phyloP scores from a whole-genome alignment of 2,113 vertebrate species.

The Callithrix jacchus region DNA sequence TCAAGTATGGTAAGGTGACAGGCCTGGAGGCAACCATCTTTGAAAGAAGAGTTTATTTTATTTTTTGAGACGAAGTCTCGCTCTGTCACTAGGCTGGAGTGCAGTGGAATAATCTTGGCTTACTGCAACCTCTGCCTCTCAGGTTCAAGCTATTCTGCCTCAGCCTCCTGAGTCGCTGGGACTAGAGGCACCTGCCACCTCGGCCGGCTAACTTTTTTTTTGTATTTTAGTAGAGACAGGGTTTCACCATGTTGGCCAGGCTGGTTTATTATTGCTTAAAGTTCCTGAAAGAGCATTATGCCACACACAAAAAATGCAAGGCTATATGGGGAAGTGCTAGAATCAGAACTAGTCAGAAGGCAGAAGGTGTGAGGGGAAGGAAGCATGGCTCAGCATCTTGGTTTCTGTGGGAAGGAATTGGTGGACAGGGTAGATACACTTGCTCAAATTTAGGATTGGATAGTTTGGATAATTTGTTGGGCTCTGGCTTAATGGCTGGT shows the following conservation, averaged over 20 bases:
- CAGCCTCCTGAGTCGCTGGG: no score
- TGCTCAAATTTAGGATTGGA: conserved; percentile 7
- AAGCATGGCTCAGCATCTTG: background rate
- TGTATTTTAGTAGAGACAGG: no score
- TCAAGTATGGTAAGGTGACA: background rate
- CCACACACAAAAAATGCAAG: background rate
- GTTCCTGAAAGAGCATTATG: background rate
- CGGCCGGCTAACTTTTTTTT: no score
- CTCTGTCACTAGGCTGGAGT: no score
- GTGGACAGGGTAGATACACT: background rate
- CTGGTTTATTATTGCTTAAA: background rate
- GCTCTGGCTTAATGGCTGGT: background rate
- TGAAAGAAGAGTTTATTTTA: conserved; percentile 14
- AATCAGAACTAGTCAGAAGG: background rate
- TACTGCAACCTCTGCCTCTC: no score
- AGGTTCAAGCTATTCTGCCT: no score
- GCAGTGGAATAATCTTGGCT: no score
- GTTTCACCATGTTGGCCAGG: no score
- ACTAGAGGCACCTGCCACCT: no score
- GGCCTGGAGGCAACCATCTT: background rate
- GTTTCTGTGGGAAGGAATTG: background rate
- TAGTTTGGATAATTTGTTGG: conserved; percentile 19
- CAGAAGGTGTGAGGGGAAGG: background rate
- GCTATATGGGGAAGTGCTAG: background rate
- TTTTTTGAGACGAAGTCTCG: no score